Evolutionary conservation across 2,888 invertebrate genomes (phyloP).

Genomic region (Drosophila borborema): DNA sequence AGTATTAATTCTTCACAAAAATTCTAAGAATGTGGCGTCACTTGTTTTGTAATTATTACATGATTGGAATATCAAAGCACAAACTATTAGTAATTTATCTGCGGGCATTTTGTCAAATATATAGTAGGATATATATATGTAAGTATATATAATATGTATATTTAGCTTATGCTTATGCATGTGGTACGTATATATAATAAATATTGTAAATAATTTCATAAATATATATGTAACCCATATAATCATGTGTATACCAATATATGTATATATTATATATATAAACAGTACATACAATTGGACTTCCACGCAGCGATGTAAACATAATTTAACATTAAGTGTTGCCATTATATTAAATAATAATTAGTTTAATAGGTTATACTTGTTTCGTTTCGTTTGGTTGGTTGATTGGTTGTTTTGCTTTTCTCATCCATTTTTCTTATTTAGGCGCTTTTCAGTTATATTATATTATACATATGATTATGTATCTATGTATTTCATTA

Average conservation of each 20-base stretch:
- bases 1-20: conserved; percentile 51
- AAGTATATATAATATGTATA: conserved; percentile 37
- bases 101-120: conserved; percentile 52
- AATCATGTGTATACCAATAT: conserved; percentile 47
- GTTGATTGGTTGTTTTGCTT: conserved; percentile 24
- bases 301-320: conserved; percentile 49
- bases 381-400: conserved; percentile 53
- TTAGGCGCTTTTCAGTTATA: conserved; percentile 16
- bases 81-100: conserved; percentile 51
- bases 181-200: conserved; percentile 54
- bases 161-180: conserved; percentile 48
- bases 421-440: conserved; percentile 9
- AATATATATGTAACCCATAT: conserved; percentile 46
- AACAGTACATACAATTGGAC: conserved; percentile 54
- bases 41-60: conserved; percentile 55
- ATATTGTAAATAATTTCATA: conserved; percentile 60
- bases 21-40: conserved; percentile 60
- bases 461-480: conserved; percentile 14
- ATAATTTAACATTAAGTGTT: conserved; percentile 57
- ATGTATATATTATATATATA: conserved; percentile 33
- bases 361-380: conserved; percentile 53
- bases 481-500: background rate
- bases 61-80: conserved; percentile 71
- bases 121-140: conserved; percentile 45
- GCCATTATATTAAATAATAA: conserved; percentile 51